A percentile compares a stretch with the other conserved stretches of the same genome.
These are phyloP conservation scores for Idaea dimidiata DNA, from an alignment of 2,888 invertebrate genomes.

Conservation along the genomic window DNA sequence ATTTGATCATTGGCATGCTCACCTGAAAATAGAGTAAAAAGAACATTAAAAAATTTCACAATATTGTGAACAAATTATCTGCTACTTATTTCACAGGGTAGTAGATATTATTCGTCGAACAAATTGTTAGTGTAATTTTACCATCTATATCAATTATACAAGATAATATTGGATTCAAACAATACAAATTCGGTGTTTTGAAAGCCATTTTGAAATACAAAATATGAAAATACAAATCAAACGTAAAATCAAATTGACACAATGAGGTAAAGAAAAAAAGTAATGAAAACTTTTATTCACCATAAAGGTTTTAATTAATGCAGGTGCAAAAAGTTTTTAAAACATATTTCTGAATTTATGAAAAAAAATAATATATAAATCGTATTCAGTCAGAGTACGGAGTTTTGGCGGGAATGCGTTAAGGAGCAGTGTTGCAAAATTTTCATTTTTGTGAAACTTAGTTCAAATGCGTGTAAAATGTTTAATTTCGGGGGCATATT, in stretches of 20 bases:
- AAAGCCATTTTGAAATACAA: slow-evolving; percentile 11
- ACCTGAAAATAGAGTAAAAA: slow-evolving; percentile 45
- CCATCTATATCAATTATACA: slow-evolving; percentile 47
- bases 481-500: no score
- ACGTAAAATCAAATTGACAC: neutral
- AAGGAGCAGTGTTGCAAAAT: no score
- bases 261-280: neutral
- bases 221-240: neutral
- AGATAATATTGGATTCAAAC: slow-evolving; percentile 46
- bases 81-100: neutral
- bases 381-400: no score
- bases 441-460: no score
- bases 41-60: no score
- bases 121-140: slow-evolving; percentile 12
- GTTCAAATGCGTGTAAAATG: no score
- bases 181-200: slow-evolving; percentile 42
- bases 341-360: no score
- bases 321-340: no score
- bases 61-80: no score
- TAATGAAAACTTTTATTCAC: slow-evolving; percentile 14
- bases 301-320: no score
- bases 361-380: no score
- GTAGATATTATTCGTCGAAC: neutral
- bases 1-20: slow-evolving; percentile 74
- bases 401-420: no score